Conservation (phyloP, 2,888 invertebrate species). For the Pollenia griseotomentosa region DNA sequence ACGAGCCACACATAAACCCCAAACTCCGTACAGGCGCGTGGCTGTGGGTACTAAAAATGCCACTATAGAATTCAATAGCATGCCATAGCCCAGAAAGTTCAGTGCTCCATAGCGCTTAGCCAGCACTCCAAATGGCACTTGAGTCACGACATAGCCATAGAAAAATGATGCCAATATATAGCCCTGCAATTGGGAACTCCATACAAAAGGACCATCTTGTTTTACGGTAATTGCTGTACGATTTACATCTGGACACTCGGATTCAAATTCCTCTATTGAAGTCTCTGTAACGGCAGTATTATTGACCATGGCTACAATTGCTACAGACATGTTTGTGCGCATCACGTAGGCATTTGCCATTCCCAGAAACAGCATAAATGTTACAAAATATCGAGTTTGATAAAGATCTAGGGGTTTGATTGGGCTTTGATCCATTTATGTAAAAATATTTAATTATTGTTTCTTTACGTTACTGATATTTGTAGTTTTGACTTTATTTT, state of each 20-base stretch:
- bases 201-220: slow-evolving; percentile 89
- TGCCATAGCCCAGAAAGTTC: slow-evolving; percentile 92
- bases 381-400: slow-evolving; percentile 92
- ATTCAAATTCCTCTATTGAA: slow-evolving; percentile 85
- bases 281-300: slow-evolving; percentile 88
- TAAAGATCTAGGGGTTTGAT: slow-evolving; percentile 86
- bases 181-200: slow-evolving; percentile 92
- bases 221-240: slow-evolving; percentile 80
- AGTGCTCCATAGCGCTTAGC: slow-evolving; percentile 95
- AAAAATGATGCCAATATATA: slow-evolving; percentile 95
- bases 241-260: slow-evolving; percentile 88
- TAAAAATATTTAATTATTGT: no score
- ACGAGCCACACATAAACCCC: slow-evolving; percentile 90
- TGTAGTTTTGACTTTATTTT: no score
- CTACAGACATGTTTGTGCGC: slow-evolving; percentile 96
- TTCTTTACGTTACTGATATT: no score
- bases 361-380: slow-evolving; percentile 94
- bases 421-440: no score
- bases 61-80: slow-evolving; percentile 94
- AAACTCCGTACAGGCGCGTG: slow-evolving; percentile 88
- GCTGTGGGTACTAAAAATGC: slow-evolving; percentile 94
- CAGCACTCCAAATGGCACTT: slow-evolving; percentile 94
- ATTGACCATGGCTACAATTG: slow-evolving; percentile 96
- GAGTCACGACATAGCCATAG: slow-evolving; percentile 95
- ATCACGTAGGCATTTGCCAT: slow-evolving; percentile 96